Conservation (phyloP, 2,113 vertebrate genomes). For the Nyctibius bracteatus region DNA sequence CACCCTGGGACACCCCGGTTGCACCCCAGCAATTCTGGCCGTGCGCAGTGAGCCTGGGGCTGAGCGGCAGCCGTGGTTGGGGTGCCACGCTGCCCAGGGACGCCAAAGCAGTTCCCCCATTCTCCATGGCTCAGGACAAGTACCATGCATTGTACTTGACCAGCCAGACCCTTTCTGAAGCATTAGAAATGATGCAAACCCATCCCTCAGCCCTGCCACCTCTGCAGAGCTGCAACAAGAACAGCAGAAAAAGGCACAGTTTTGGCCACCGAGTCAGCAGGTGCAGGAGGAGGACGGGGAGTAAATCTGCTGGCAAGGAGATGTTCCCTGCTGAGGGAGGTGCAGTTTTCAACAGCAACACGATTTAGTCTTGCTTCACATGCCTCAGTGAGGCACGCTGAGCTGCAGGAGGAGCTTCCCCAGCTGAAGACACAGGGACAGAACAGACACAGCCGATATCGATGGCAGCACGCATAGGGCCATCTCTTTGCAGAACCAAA, state of each 20-base stretch:
- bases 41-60: not conserved
- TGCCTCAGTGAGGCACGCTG: not conserved
- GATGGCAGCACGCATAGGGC: rapidly evolving
- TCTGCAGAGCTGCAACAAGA: not conserved
- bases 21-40: not conserved
- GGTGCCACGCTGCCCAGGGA: not conserved
- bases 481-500: not conserved
- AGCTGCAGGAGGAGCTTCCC: not conserved
- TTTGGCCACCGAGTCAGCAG: not conserved
- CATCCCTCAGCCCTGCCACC: not conserved
- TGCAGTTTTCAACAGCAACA: not conserved
- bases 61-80: rapidly evolving
- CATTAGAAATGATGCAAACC: not conserved
- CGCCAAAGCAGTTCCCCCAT: not conserved
- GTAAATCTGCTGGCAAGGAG: not conserved
- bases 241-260: not conserved
- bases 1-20: not conserved
- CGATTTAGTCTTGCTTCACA: not conserved
- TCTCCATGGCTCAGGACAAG: not conserved
- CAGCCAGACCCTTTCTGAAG: not conserved
- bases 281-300: not conserved
- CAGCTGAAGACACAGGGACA: not conserved
- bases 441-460: rapidly evolving
- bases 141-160: rapidly evolving
- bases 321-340: not conserved